A percentile compares a stretch with the other conserved stretches of the same genome.
phyloP scores from a whole-genome alignment of 2,797 vertebrate species.

The Heteromormyrus szaboi region DNA sequence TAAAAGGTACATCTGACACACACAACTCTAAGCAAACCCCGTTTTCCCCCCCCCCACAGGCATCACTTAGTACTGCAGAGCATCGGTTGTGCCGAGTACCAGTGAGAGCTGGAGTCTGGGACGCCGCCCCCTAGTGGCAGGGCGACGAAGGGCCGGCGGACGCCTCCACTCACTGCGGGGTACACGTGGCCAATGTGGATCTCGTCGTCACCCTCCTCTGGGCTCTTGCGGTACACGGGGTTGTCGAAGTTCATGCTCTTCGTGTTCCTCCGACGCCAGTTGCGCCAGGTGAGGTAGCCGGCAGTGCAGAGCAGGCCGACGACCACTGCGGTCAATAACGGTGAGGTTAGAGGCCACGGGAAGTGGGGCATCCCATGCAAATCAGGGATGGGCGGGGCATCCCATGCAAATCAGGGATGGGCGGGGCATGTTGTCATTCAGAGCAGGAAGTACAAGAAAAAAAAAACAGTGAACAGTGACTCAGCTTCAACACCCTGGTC shows the following conservation, averaged over 20 bases:
- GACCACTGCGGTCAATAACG: conserved; percentile 67
- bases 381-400: not conserved
- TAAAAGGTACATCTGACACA: not conserved
- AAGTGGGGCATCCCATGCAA: not conserved
- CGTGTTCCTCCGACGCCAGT: conserved; percentile 96
- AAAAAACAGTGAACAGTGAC: conserved; percentile 34
- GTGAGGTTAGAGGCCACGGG: not conserved
- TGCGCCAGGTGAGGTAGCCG: conserved; percentile 94
- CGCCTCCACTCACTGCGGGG: conserved; percentile 84
- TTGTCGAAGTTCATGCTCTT: conserved; percentile 99
- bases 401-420: not conserved
- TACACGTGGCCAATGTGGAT: conserved; percentile 97
- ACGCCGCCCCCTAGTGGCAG: conserved; percentile 63
- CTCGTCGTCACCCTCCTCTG: conserved; percentile 86
- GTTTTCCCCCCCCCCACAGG: not conserved
- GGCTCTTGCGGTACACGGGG: conserved; percentile 94
- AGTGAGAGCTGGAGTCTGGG: conserved; percentile 69
- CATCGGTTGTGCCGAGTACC: conserved; percentile 69
- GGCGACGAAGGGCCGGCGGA: conserved; percentile 66
- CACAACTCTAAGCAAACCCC: not conserved
- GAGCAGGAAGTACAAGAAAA: not conserved
- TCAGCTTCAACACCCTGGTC: conserved; percentile 24
- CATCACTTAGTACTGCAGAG: conserved; percentile 63
- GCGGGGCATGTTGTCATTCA: conserved; percentile 1
- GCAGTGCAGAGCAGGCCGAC: conserved; percentile 82